Evolutionary conservation across 2,113 vertebrate species (phyloP).

Genomic region (Varanus komodoensis): DNA sequence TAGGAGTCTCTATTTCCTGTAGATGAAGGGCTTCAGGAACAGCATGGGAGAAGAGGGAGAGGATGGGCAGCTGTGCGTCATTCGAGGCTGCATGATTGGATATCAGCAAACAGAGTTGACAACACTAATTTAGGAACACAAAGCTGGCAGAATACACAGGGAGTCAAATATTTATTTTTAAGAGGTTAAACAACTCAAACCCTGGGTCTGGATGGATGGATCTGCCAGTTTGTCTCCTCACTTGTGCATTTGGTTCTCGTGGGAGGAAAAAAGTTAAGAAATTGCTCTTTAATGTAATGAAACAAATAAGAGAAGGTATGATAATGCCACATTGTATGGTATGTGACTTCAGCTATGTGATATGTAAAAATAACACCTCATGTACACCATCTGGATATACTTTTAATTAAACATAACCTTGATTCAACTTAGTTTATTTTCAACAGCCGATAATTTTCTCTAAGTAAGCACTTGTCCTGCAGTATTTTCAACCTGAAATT

Average conservation of each 20-base stretch:
- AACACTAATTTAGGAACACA: too few relatives aligned
- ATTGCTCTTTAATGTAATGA: slow-evolving; percentile 36
- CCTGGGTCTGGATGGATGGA: too few relatives aligned
- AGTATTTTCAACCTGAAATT: not conserved
- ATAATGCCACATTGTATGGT: slow-evolving; percentile 35
- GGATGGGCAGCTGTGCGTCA: too few relatives aligned
- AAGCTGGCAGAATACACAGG: too few relatives aligned
- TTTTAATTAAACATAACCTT: slow-evolving; percentile 64
- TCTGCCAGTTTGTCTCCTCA: not conserved
- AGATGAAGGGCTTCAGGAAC: too few relatives aligned
- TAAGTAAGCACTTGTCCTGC: not conserved
- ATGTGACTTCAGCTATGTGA: slow-evolving; percentile 33
- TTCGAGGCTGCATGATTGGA: too few relatives aligned
- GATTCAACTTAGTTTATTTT: slow-evolving; percentile 41
- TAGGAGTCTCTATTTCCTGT: too few relatives aligned
- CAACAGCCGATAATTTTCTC: not conserved
- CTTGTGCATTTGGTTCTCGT: slow-evolving; percentile 34
- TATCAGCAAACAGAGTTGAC: too few relatives aligned
- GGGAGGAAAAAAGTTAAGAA: slow-evolving; percentile 21
- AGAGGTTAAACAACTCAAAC: too few relatives aligned
- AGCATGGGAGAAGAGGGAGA: too few relatives aligned
- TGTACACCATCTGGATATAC: slow-evolving; percentile 48
- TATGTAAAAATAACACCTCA: slow-evolving; percentile 59
- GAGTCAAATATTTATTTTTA: too few relatives aligned
- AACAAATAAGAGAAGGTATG: slow-evolving; percentile 51